Percentiles rank a stretch among this genome's conserved stretches.
Evolutionary conservation across 30 jellyfish, hydroid and myxozoan genomes (phyloP).

Genomic region (Thelohanellus kitauei): DNA sequence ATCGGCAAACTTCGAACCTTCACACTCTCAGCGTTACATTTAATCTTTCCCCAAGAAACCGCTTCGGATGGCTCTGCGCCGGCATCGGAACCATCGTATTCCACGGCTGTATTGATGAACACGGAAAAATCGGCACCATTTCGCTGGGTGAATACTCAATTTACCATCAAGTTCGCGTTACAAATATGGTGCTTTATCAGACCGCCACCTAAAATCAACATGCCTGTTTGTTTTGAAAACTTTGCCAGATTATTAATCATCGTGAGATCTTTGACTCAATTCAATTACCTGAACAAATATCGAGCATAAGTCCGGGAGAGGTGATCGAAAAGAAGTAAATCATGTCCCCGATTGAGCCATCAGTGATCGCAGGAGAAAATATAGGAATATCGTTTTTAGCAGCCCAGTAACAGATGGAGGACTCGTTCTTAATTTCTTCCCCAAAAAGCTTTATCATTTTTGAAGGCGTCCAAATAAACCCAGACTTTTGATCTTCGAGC

Average conservation of each 20-base stretch:
- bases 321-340: conserved; percentile 30
- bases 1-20: conserved; percentile 12
- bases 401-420: conserved; percentile 81
- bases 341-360: conserved; percentile 90
- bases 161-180: conserved; percentile 78
- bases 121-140: conserved; percentile 93
- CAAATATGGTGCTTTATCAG: conserved; percentile 62
- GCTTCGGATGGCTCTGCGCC: conserved; percentile 98
- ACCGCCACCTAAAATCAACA: conserved; percentile 95
- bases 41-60: conserved; percentile 88
- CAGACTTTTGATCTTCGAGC: conserved; percentile 34
- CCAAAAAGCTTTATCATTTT: conserved; percentile 30
- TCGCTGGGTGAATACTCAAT: conserved; percentile 11
- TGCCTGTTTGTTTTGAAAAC: conserved; percentile 41
- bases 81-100: conserved; percentile 86
- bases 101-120: conserved; percentile 60
- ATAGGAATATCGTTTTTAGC: conserved; percentile 68
- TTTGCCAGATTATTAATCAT: conserved; percentile 30
- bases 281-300: conserved; percentile 27
- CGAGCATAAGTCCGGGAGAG: conserved; percentile 54
- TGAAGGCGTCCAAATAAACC: conserved; percentile 49
- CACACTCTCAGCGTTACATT: conserved; percentile 39
- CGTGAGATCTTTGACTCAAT: conserved; percentile 15
- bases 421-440: conserved; percentile 24
- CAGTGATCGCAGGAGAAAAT: conserved; percentile 86